Evolutionary conservation across 2,797 vertebrate species (phyloP).

Genomic region (Anabas testudineus): DNA sequence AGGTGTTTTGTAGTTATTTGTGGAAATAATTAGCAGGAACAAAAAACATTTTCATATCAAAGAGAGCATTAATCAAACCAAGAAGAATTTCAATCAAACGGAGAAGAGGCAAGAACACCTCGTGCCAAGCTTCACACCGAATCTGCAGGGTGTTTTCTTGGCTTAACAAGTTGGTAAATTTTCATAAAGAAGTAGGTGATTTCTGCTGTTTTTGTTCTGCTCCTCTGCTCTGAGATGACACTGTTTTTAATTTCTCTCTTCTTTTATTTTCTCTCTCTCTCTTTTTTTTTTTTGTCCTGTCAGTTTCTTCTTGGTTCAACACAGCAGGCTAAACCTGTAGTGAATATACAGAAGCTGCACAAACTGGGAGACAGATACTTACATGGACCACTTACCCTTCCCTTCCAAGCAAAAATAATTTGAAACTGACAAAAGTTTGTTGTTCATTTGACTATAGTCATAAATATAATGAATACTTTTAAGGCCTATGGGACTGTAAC

Average conservation of each 20-base stretch:
- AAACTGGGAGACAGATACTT: neutral
- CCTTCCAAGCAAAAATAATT: no score
- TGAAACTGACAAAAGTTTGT: no score
- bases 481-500: no score
- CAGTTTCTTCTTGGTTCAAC: slow-evolving; percentile 20
- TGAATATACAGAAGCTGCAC: neutral
- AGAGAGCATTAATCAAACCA: slow-evolving; percentile 15
- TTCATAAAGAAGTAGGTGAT: slow-evolving; percentile 37
- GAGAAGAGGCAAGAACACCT: slow-evolving; percentile 13
- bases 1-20: neutral
- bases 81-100: slow-evolving; percentile 13
- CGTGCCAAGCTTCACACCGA: slow-evolving; percentile 24
- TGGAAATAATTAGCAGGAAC: neutral
- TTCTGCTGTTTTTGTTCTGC: slow-evolving; percentile 31
- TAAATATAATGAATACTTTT: no score
- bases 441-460: no score
- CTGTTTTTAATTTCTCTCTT: slow-evolving; percentile 12
- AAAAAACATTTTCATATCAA: slow-evolving; percentile 1
- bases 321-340: neutral
- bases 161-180: slow-evolving; percentile 43
- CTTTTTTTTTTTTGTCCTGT: neutral
- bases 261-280: neutral
- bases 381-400: no score
- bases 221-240: slow-evolving; percentile 29
- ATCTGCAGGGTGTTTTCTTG: slow-evolving; percentile 43